phyloP scores from a whole-genome alignment of 2,888 invertebrate genomes.

The Apodemia mormo region DNA sequence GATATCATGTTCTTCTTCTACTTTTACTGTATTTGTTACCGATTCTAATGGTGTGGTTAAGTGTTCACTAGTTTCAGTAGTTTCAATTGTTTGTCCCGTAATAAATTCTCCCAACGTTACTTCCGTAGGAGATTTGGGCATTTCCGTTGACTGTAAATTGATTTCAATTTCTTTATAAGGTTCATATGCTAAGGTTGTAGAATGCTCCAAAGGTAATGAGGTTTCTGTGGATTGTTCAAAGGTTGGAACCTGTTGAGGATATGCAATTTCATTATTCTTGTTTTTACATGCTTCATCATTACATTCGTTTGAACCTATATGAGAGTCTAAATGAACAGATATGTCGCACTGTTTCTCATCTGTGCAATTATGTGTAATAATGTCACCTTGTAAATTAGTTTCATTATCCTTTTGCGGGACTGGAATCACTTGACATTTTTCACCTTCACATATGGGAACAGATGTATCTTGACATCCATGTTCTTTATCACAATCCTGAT shows the following conservation, averaged over 20 bases:
- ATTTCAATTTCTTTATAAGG: not conserved
- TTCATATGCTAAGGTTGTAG: not conserved
- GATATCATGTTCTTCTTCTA: not conserved
- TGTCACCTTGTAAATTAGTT: conserved; percentile 23
- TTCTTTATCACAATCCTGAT: not conserved
- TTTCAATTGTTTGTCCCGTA: conserved; percentile 18
- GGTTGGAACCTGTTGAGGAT: conserved; percentile 26
- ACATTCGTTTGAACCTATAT: conserved; percentile 45
- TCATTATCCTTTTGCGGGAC: conserved; percentile 16
- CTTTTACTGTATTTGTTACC: not conserved
- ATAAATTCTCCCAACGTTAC: not conserved
- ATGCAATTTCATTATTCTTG: conserved; percentile 46
- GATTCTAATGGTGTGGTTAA: not conserved
- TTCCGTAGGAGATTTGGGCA: not conserved
- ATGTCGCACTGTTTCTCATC: conserved; percentile 24
- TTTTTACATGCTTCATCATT: conserved; percentile 53
- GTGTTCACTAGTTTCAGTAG: conserved; percentile 18
- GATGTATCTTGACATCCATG: conserved; percentile 32
- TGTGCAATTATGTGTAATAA: conserved; percentile 6
- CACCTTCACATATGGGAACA: conserved; percentile 41
- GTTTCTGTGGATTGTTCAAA: conserved; percentile 22
- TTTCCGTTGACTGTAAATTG: not conserved
- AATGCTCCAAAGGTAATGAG: not conserved
- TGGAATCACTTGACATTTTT: conserved; percentile 37
- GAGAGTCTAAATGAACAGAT: conserved; percentile 17